phyloP scores from a whole-genome alignment of 1,140 invertebrate species.

The Spodoptera frugiperda region DNA sequence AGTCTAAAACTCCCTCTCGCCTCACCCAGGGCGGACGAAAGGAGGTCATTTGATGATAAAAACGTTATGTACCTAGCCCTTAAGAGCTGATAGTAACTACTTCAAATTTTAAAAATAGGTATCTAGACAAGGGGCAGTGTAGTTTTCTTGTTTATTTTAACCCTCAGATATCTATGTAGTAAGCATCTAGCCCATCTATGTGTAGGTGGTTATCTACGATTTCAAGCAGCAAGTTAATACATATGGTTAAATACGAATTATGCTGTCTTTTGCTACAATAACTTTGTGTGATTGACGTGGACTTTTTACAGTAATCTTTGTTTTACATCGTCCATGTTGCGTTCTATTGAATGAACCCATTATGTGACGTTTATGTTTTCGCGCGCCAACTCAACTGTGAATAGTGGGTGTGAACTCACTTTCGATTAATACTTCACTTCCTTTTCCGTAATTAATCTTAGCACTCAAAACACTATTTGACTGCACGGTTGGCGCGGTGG shows the following conservation, averaged over 20 bases:
- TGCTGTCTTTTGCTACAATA: not conserved
- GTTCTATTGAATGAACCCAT: slow-evolving; percentile 26
- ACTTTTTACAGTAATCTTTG: not conserved
- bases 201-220: too few species aligned
- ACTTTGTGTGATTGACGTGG: not conserved
- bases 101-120: too few species aligned
- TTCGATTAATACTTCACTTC: slow-evolving; percentile 46
- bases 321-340: not conserved
- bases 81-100: too few species aligned
- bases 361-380: slow-evolving; percentile 45
- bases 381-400: slow-evolving; percentile 53
- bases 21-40: not conserved
- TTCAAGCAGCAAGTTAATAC: too few species aligned
- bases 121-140: too few species aligned
- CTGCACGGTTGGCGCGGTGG: too few species aligned
- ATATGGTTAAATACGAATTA: not conserved
- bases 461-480: not conserved
- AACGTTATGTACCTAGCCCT: too few species aligned
- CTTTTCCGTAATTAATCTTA: slow-evolving; percentile 49
- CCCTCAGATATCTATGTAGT: too few species aligned
- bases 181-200: too few species aligned
- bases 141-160: too few species aligned
- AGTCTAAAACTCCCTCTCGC: too few species aligned
- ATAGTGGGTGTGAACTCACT: slow-evolving; percentile 55
- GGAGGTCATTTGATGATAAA: too few species aligned